A percentile compares a stretch with the other conserved stretches of the same genome.
Evolutionary conservation across 2,797 vertebrate genomes (phyloP).

Genomic region (Furcifer pardalis): DNA sequence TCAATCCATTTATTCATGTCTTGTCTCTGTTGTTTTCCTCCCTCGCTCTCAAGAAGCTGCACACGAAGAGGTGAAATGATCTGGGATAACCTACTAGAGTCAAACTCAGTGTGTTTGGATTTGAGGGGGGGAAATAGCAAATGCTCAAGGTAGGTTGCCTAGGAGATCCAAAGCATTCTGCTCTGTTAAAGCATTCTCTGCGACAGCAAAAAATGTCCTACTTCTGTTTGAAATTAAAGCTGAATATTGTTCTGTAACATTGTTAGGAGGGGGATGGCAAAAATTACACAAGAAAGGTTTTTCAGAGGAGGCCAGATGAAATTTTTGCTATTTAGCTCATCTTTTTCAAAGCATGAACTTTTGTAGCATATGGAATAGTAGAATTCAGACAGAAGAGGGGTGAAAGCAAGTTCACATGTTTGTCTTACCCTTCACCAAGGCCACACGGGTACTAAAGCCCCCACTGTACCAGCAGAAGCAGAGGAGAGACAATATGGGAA

Average conservation of each 20-base stretch:
- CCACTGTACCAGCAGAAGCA: background rate
- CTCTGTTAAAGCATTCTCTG: background rate
- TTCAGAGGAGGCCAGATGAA: background rate
- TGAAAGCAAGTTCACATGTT: background rate
- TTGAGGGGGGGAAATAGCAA: background rate
- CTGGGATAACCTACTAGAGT: background rate
- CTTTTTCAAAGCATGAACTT: background rate
- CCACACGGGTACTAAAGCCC: background rate
- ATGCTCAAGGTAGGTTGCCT: slow-evolving; percentile 28
- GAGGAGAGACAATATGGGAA: background rate
- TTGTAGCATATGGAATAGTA: background rate
- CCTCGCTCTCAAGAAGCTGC: background rate
- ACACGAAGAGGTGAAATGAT: background rate
- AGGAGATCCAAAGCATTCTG: slow-evolving; percentile 16
- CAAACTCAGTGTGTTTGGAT: background rate
- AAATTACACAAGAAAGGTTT: background rate
- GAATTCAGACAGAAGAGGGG: background rate
- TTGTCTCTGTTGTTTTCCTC: background rate
- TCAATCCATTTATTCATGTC: background rate
- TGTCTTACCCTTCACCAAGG: background rate
- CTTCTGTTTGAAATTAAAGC: slow-evolving; percentile 12
- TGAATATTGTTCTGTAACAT: background rate
- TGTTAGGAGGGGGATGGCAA: background rate
- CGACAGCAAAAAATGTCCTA: background rate
- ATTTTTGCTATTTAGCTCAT: background rate